Evolutionary conservation across 2,113 vertebrate genomes (phyloP).

Genomic region (Dromaius novaehollandiae): DNA sequence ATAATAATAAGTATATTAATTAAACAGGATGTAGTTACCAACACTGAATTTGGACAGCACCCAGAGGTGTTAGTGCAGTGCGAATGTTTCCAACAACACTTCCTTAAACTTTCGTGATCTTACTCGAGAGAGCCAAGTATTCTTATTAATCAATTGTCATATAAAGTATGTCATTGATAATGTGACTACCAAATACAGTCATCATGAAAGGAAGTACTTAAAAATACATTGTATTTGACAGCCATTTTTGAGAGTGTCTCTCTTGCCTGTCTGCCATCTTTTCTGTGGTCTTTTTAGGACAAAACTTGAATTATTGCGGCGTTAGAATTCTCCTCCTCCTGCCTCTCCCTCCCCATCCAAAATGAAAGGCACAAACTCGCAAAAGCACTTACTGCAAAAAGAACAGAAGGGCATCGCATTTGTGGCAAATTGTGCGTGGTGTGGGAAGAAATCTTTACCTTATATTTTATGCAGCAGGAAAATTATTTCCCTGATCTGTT

Average conservation of each 20-base stretch:
- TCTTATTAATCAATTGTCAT: background rate
- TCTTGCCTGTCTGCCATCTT: background rate
- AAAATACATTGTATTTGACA: background rate
- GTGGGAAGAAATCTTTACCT: background rate
- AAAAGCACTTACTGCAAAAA: background rate
- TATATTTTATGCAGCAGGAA: background rate
- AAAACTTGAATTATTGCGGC: background rate
- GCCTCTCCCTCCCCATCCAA: background rate
- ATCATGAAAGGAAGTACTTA: background rate
- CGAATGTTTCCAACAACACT: background rate
- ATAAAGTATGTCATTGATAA: background rate
- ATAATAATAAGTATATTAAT: background rate
- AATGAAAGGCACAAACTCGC: background rate
- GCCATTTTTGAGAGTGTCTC: background rate
- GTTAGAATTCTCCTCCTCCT: background rate
- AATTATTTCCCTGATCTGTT: background rate
- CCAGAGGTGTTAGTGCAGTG: background rate
- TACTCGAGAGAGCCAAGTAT: background rate
- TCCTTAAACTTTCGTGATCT: background rate
- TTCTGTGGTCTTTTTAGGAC: background rate
- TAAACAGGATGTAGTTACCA: background rate
- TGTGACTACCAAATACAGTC: background rate
- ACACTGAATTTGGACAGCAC: background rate
- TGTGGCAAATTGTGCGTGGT: background rate
- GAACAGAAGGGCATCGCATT: background rate